Evolutionary conservation across 1,140 invertebrate species (phyloP).

Genomic region (Brachystomella parvula): DNA sequence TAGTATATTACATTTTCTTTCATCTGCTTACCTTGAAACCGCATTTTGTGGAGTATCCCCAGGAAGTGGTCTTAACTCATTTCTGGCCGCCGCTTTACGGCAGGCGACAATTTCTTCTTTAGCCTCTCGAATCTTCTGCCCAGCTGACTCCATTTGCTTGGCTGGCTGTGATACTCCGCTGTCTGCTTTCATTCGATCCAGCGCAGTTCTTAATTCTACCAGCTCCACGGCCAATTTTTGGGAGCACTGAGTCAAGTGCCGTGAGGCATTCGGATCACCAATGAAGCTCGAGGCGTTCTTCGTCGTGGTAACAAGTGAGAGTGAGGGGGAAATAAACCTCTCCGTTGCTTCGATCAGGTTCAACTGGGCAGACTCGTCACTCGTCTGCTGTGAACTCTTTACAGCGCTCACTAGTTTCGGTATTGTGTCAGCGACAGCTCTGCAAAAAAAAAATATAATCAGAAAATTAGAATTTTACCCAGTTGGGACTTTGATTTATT

Average conservation of each 20-base stretch:
- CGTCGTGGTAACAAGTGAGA: slow-evolving; percentile 47
- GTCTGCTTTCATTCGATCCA: slow-evolving; percentile 77
- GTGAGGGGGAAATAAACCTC: slow-evolving; percentile 63
- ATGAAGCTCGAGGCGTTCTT: slow-evolving; percentile 79
- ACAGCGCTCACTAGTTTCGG: slow-evolving; percentile 73
- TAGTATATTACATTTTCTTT: neutral
- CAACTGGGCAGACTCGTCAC: slow-evolving; percentile 65
- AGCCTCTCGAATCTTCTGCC: slow-evolving; percentile 68
- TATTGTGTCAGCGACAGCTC: slow-evolving; percentile 64
- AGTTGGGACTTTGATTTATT: no score
- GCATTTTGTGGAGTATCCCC: slow-evolving; percentile 36
- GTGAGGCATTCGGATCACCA: slow-evolving; percentile 64
- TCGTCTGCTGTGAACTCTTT: slow-evolving; percentile 61
- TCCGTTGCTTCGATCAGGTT: slow-evolving; percentile 79
- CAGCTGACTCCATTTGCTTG: slow-evolving; percentile 50
- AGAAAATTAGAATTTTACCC: neutral
- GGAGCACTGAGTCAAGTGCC: slow-evolving; percentile 61
- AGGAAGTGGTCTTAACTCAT: slow-evolving; percentile 68
- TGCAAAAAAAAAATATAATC: slow-evolving; percentile 10
- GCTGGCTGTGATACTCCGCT: slow-evolving; percentile 58
- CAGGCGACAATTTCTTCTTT: slow-evolving; percentile 75
- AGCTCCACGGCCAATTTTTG: slow-evolving; percentile 67
- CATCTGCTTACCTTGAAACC: slow-evolving; percentile 26
- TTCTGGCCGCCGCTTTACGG: slow-evolving; percentile 59
- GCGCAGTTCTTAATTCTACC: slow-evolving; percentile 68